A percentile compares a stretch with the other conserved stretches of the same genome.
These are phyloP conservation scores for Battus philenor DNA, from an alignment of 1,140 invertebrate species.

Conservation along the genomic window DNA sequence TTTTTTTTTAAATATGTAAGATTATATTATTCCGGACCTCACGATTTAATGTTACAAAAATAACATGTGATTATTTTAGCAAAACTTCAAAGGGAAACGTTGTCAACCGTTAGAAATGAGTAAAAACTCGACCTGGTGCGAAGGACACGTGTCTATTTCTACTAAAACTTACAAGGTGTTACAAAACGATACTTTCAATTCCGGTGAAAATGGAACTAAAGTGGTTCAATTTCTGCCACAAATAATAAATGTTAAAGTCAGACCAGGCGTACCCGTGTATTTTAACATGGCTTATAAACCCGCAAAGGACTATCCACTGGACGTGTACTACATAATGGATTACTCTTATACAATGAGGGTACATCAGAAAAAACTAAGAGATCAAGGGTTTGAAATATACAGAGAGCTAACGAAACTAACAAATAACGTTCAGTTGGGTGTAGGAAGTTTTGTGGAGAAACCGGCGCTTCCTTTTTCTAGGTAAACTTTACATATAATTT, in stretches of 20 bases:
- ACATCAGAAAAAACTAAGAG: slow-evolving; percentile 82
- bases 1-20: neutral
- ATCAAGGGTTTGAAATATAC: slow-evolving; percentile 80
- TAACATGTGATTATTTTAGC: neutral
- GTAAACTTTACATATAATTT: slow-evolving; percentile 55
- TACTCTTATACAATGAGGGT: slow-evolving; percentile 88
- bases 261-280: slow-evolving; percentile 34
- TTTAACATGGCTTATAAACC: slow-evolving; percentile 73
- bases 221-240: slow-evolving; percentile 53
- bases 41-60: neutral
- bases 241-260: slow-evolving; percentile 35
- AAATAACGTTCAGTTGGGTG: slow-evolving; percentile 88
- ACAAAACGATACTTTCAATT: slow-evolving; percentile 26
- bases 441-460: slow-evolving; percentile 94
- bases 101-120: too few relatives aligned
- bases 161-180: neutral
- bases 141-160: slow-evolving; percentile 27
- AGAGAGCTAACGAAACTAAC: slow-evolving; percentile 84
- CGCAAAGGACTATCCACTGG: slow-evolving; percentile 90
- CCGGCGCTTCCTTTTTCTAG: slow-evolving; percentile 86
- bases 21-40: neutral
- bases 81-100: neutral
- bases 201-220: slow-evolving; percentile 17
- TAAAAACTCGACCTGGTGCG: too few relatives aligned
- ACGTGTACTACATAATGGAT: slow-evolving; percentile 94